Base-by-base conservation (phyloP, 53 echinoderm and acorn worm species). In the Temnopleurus reevesii region DNA sequence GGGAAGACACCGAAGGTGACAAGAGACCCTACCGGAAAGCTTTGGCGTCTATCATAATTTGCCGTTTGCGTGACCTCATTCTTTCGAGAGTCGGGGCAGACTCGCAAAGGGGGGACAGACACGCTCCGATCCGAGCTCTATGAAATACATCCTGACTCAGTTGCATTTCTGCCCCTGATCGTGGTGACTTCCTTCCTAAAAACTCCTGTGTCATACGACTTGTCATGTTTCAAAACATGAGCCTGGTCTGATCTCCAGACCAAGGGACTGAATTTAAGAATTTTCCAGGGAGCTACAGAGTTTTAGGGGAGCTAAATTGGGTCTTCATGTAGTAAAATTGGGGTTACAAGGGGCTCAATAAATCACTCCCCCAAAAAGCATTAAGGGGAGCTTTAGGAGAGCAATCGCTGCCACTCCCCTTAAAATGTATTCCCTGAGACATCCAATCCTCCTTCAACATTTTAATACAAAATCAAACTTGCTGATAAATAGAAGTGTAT, bases 221-320 rank as follows among this genome's bases (percentile, higher is more conserved):
- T 79, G 79, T 79, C 79, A 79, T 79, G 46, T 79, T 79, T 79
- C 79, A 79, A 79, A 79, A 79, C 79, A 79, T 47, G 28, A 79
- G 46, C 26, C 8, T 5, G 13, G 49, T 79, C 71, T 79, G 46
- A 47, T 79, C 79, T 79, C 30, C n/a, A n/a, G n/a, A n/a, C n/a
- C n/a, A n/a, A n/a, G n/a, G n/a, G n/a, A n/a, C n/a, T n/a, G n/a
- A n/a, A n/a, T n/a, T n/a, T n/a, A n/a, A n/a, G n/a, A n/a, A n/a
- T n/a, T n/a, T n/a, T n/a, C n/a, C n/a, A n/a, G n/a, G n/a, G n/a
- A n/a, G n/a, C n/a, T n/a, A n/a, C n/a, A n/a, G n/a, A n/a, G n/a
- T n/a, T n/a, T n/a, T n/a, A n/a, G n/a, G n/a, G n/a, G n/a, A n/a
- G n/a, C n/a, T n/a, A n/a, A n/a, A n/a, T n/a, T n/a, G n/a, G n/a